Conservation (phyloP, 1,140 invertebrate genomes). For the Drosophila santomea region DNA sequence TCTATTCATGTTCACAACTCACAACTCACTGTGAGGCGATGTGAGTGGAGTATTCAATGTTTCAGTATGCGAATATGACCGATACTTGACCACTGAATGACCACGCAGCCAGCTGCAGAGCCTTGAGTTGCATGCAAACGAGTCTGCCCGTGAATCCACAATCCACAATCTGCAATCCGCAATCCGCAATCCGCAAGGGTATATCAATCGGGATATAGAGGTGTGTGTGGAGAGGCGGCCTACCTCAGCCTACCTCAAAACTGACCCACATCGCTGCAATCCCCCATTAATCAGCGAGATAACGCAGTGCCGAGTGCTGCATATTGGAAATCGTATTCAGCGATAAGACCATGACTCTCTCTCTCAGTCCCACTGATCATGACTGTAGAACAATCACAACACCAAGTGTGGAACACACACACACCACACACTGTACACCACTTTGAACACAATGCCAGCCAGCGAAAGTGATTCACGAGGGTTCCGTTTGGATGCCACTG, state of each 20-base stretch:
- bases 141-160: conserved; percentile 1
- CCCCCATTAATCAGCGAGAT: conserved; percentile 29
- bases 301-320: background rate
- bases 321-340: too few relatives aligned
- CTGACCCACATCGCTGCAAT: conserved; percentile 20
- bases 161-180: background rate
- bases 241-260: conserved; percentile 3
- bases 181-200: conserved; percentile 1
- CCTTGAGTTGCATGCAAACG: background rate
- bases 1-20: background rate
- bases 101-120: too few relatives aligned
- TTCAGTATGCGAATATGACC: too few relatives aligned
- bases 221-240: background rate
- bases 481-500: conserved; percentile 8
- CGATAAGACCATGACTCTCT: conserved; percentile 17
- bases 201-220: conserved; percentile 4
- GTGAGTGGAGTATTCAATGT: too few relatives aligned
- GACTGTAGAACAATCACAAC: background rate
- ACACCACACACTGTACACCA: too few relatives aligned
- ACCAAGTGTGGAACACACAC: too few relatives aligned
- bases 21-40: too few relatives aligned
- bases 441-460: background rate
- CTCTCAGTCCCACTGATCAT: conserved; percentile 2
- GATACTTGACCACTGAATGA: too few relatives aligned
- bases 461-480: conserved; percentile 14